phyloP scores from a whole-genome alignment of 2,888 invertebrate species.

The Macrosiphum euphorbiae region DNA sequence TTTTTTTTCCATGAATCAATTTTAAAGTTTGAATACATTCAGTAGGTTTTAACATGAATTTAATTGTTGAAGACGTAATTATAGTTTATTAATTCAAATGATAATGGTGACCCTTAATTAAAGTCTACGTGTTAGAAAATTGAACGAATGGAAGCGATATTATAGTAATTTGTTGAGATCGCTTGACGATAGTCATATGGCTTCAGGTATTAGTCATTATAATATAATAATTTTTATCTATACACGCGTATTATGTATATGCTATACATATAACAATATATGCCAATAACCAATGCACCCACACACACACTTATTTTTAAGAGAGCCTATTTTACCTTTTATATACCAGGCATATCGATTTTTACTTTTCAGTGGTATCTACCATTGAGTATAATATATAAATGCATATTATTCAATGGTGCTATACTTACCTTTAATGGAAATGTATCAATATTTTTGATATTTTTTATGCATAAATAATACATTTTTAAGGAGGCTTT shows the following conservation, averaged over 20 bases:
- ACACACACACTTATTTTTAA: not conserved
- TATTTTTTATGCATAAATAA: not conserved
- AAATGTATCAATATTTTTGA: not conserved
- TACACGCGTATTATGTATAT: not conserved
- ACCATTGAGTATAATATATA: no score
- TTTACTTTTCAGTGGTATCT: not conserved
- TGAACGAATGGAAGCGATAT: not conserved
- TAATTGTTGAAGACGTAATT: not conserved
- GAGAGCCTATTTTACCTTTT: not conserved
- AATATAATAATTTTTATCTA: not conserved
- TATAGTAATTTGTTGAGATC: constrained; percentile 34
- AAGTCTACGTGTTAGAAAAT: not conserved
- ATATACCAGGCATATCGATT: not conserved
- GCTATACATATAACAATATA: not conserved
- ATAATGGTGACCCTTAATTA: not conserved
- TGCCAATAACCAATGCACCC: not conserved
- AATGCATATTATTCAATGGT: no score
- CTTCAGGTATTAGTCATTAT: not conserved
- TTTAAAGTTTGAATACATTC: not conserved
- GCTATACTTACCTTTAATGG: not conserved
- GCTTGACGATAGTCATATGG: not conserved
- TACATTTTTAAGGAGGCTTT: not conserved
- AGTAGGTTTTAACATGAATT: not conserved
- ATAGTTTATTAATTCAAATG: not conserved
- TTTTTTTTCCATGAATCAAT: not conserved